These are phyloP conservation scores for Stegana nigrithorax DNA, from an alignment of 2,888 invertebrate species.

Conservation along the genomic window DNA sequence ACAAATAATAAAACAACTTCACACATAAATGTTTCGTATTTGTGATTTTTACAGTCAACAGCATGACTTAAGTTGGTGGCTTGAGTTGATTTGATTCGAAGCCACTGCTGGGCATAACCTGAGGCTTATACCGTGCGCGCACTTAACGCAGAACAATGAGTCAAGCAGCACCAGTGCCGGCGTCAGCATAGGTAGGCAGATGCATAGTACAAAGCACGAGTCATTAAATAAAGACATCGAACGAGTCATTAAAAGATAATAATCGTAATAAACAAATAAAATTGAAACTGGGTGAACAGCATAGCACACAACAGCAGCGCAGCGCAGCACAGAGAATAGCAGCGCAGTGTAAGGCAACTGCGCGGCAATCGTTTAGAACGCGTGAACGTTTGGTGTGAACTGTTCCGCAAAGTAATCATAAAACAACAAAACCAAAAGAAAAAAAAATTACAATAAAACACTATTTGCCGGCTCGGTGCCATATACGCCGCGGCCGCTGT, in stretches of 20 bases:
- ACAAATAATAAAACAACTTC: constrained; percentile 65
- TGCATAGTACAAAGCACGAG: constrained; percentile 20
- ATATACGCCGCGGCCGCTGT: constrained; percentile 20
- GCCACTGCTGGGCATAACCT: too few species aligned
- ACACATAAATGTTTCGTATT: constrained; percentile 44
- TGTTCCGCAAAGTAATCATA: constrained; percentile 35
- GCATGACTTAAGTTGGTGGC: constrained; percentile 35
- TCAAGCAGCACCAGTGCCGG: constrained; percentile 24
- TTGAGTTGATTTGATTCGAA: constrained; percentile 26
- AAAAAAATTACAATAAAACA: constrained; percentile 46
- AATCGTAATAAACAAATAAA: constrained; percentile 65
- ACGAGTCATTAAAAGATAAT: constrained; percentile 61
- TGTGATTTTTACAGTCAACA: constrained; percentile 26
- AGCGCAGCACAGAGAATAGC: neutral
- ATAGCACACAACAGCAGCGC: neutral
- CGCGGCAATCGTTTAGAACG: too few species aligned
- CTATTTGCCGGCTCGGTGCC: constrained; percentile 28
- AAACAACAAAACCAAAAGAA: constrained; percentile 25
- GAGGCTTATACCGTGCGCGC: too few species aligned
- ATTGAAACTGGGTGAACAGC: constrained; percentile 51
- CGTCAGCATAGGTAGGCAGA: constrained; percentile 29
- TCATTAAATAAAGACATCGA: constrained; percentile 20
- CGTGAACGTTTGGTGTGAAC: too few species aligned
- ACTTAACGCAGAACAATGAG: constrained; percentile 17
- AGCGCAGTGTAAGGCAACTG: constrained; percentile 2